Base-by-base conservation (phyloP, 1,140 invertebrate species). In the Bilobella aurantiaca region DNA sequence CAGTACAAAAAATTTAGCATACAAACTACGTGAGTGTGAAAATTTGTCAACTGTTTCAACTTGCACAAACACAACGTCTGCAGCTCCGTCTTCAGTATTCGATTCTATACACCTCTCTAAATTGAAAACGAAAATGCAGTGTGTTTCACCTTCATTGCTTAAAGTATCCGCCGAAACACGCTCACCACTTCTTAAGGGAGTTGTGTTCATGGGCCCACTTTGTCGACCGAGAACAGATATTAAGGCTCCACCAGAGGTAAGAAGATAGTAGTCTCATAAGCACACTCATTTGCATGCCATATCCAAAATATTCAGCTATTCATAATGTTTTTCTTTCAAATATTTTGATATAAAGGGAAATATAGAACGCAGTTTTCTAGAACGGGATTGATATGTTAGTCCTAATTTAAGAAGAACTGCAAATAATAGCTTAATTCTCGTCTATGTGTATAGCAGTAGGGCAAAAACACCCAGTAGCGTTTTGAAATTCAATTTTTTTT, bases 121-220 rank as follows among this genome's bases (percentile, higher is more conserved):
- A 49, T 47, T 73, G 3, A 69, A 73, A 34, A 27, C 64, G 14
- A 65, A 64, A 62, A 66, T 73, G 64, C 63, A 68, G 27, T 25
- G 27, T 16, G 37, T 73, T 57, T 59, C 60, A 18, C 66, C 66
- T n/a, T 63, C 21, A 34, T 47, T 63, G 23, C 68, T 67, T n/a
- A 63, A 62, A 58, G 34, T 29, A 25, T 64, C 63, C 12, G 28
- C 32, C 5, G 71, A 73, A 37, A 29, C 62, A 30, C 32, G 62
- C 53, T 73, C 71, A 3, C 68, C 65, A 1, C 34, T 73, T 16
- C 28, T 73, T 5, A 73, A 73, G 46, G 71, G 71, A 1, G 23
- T 73, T 18, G 56, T 65, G 1, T 68, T 68, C 27, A 59, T 47
- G n/a, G 65, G 67, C 49, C 68, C 68, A 25, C 49, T 73, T 14